Base-by-base conservation (phyloP, 2,888 invertebrate species). In the Mellilla xanthometata region DNA sequence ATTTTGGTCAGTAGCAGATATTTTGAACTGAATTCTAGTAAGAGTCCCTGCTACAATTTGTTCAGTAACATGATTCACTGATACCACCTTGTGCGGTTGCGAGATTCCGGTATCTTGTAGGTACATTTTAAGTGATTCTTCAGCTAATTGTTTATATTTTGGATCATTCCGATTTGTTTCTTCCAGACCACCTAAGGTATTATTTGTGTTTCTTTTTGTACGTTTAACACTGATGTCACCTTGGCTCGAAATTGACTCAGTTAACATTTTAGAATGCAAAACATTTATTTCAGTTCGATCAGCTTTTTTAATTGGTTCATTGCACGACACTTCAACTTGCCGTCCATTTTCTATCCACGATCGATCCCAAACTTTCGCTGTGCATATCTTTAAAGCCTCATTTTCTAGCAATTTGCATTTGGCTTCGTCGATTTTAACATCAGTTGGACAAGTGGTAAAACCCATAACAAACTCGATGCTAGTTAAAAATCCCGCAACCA, bases 401-500 rank as follows among this genome's bases (percentile, higher is more conserved):
- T 66, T 65, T 41, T 68, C 56, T 39, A 80, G 51, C 15, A 84
- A 49, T 46, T 73, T 60, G 53, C 87, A 85, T 36, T 52, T 62
- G 9, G 62, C 44, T 44, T 69, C 60, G 27, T 58, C 59, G 12
- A 42, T 24, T 23, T 62, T 58, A 22, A 60, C 62, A 54, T 72
- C 69, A 57, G 86, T 90, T 5, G 72, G 62, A 56, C 93, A 93
- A 42, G 83, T 81, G 2, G 92, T 91, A 28, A 88, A 83, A 8
- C 91, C 92, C 6, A 94, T 75, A 55, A 90, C 81, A 35, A 92
- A 91, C 54, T 90, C 88, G 30, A 95, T 90, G 63, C 87, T 91
- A 15, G 91, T 92, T 36, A 91, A 62, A 15, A 75, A 59, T 10
- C 93, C 93, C 33, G 91, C 76, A 3, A 93, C 91, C 7, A 91